Percentiles rank a stretch among this genome's conserved stretches.
phyloP scores from a whole-genome alignment of 2,797 vertebrate genomes.

The Melopsittacus undulatus region DNA sequence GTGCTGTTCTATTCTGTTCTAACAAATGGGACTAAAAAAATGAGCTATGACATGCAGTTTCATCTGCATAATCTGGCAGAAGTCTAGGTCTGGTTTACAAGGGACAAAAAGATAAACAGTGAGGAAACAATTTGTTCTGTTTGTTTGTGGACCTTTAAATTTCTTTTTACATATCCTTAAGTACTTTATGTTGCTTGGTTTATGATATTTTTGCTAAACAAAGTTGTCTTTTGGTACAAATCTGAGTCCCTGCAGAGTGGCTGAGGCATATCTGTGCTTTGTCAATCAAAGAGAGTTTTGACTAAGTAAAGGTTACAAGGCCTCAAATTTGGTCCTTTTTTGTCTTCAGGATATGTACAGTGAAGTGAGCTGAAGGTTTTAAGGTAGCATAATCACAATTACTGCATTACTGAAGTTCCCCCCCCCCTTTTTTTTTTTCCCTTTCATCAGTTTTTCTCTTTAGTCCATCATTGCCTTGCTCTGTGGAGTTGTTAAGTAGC shows the following conservation, averaged over 20 bases:
- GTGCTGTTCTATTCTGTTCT: background rate
- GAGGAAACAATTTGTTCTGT: background rate
- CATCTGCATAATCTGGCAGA: background rate
- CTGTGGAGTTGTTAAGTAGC: background rate
- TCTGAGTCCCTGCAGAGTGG: background rate
- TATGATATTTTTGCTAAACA: background rate
- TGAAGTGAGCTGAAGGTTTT: background rate
- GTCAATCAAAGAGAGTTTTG: background rate
- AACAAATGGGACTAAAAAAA: background rate
- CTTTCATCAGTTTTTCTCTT: background rate
- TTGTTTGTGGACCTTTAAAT: background rate
- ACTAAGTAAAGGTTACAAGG: background rate
- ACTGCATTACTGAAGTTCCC: background rate
- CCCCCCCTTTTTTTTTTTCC: background rate
- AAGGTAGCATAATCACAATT: background rate
- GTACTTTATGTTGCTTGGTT: background rate
- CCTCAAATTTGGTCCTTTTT: background rate
- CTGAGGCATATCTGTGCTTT: background rate
- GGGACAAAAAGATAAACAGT: background rate
- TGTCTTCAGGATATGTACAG: background rate
- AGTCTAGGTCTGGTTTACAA: background rate
- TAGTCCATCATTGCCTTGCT: background rate
- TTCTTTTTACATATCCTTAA: background rate
- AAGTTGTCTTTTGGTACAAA: background rate
- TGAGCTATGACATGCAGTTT: background rate